Conservation (phyloP, 1,140 invertebrate species). For the Amyelois transitella region DNA sequence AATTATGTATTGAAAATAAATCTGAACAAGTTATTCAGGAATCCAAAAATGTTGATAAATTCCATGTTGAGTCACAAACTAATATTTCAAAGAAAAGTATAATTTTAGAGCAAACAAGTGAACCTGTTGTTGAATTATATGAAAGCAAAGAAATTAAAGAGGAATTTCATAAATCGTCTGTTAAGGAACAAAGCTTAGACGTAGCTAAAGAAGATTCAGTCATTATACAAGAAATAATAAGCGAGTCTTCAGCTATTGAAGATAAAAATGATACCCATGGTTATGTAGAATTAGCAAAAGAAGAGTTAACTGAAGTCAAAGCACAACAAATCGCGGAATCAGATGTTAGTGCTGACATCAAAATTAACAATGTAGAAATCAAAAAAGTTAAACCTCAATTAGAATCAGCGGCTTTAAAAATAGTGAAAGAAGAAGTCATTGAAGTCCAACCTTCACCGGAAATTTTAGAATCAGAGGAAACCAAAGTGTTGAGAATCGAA, state of each 20-base stretch:
- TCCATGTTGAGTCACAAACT: background rate
- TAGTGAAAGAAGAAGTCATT: slow-evolving; percentile 30
- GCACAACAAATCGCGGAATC: slow-evolving; percentile 14
- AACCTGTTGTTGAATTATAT: slow-evolving; percentile 2
- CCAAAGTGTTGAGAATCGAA: background rate
- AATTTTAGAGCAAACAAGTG: background rate
- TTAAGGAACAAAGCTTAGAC: slow-evolving; percentile 9
- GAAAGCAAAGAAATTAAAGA: slow-evolving; percentile 4
- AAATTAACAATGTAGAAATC: slow-evolving; percentile 9
- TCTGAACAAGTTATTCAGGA: background rate
- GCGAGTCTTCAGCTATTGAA: slow-evolving; percentile 5
- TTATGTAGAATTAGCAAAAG: slow-evolving; percentile 16
- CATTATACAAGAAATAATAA: slow-evolving; percentile 16
- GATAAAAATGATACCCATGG: slow-evolving; percentile 10
- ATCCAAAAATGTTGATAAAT: background rate
- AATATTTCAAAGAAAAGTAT: background rate
- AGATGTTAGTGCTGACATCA: slow-evolving; percentile 4
- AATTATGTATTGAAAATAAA: background rate
- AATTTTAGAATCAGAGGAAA: background rate
- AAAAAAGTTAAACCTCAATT: slow-evolving; percentile 14
- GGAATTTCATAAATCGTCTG: background rate
- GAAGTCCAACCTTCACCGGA: slow-evolving; percentile 11
- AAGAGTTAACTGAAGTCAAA: slow-evolving; percentile 24
- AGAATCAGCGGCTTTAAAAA: slow-evolving; percentile 36
- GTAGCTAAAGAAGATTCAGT: slow-evolving; percentile 19